Percentiles rank a stretch among this genome's conserved stretches.
phyloP scores from a whole-genome alignment of 2,888 invertebrate species.

The Idaea dimidiata region DNA sequence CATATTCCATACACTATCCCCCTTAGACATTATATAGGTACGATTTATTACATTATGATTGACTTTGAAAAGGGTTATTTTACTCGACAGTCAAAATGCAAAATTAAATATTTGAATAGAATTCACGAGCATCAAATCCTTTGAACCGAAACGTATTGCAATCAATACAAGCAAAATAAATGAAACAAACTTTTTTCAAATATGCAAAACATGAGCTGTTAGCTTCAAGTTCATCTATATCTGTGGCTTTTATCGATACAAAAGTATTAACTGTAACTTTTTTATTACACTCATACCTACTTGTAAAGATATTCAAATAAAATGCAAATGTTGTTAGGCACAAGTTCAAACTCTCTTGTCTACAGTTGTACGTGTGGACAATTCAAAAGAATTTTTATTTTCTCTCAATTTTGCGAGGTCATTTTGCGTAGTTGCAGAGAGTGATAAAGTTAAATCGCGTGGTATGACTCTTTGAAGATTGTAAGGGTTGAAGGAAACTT shows the following conservation, averaged over 20 bases:
- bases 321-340: slow-evolving; percentile 48
- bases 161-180: slow-evolving; percentile 1
- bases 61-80: slow-evolving; percentile 54
- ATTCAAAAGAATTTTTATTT: slow-evolving; percentile 44
- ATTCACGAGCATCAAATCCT: slow-evolving; percentile 49
- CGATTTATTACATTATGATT: slow-evolving; percentile 32
- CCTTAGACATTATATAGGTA: slow-evolving; percentile 13
- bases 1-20: slow-evolving; percentile 5
- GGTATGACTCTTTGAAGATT: neutral
- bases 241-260: slow-evolving; percentile 27
- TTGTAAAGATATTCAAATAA: slow-evolving; percentile 39
- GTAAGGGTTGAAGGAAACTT: neutral
- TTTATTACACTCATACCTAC: slow-evolving; percentile 31
- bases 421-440: neutral
- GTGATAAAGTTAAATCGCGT: neutral
- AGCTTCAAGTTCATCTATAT: slow-evolving; percentile 41
- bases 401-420: slow-evolving; percentile 7
- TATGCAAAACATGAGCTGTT: slow-evolving; percentile 40
- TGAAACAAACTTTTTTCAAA: slow-evolving; percentile 24
- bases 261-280: slow-evolving; percentile 35
- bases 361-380: slow-evolving; percentile 30
- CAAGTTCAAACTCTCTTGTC: slow-evolving; percentile 34
- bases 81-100: slow-evolving; percentile 39
- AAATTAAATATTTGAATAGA: slow-evolving; percentile 47
- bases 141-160: slow-evolving; percentile 35